Percentiles rank a stretch among this genome's conserved stretches.
Evolutionary conservation across 2,888 invertebrate species (phyloP).

Genomic region (Caenorhabditis parvicauda): DNA sequence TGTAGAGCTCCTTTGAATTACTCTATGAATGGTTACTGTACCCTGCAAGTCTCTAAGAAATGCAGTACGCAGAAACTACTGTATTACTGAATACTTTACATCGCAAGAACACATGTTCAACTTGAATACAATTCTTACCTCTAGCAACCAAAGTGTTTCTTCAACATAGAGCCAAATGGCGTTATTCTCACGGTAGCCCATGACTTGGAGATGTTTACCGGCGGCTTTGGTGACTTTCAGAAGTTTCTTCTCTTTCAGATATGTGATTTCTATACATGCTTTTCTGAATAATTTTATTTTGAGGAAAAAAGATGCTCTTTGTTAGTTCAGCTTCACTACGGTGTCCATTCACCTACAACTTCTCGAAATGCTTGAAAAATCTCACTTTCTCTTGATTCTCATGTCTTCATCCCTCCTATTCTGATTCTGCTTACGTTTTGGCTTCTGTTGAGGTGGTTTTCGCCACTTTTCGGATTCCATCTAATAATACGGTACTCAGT

Average conservation of each 20-base stretch:
- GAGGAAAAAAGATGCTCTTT: constrained; percentile 5
- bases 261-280: constrained; percentile 19
- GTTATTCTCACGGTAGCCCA: constrained; percentile 36
- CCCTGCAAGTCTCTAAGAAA: neutral
- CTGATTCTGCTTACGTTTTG: neutral
- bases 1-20: too few relatives aligned
- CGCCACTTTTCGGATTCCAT: too few relatives aligned
- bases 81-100: neutral
- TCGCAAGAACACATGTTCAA: neutral
- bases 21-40: too few relatives aligned
- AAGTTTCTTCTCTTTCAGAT: constrained; percentile 3
- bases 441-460: too few relatives aligned
- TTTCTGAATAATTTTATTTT: constrained; percentile 10
- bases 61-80: neutral
- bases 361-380: neutral
- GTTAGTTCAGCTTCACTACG: constrained; percentile 12
- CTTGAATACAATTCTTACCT: constrained; percentile 17
- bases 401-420: neutral
- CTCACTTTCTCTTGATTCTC: constrained; percentile 2
- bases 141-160: constrained; percentile 44
- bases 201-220: constrained; percentile 35
- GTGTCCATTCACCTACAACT: neutral
- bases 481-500: too few relatives aligned
- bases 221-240: constrained; percentile 22
- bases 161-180: constrained; percentile 39